A percentile compares a stretch with the other conserved stretches of the same genome.
Conservation (phyloP, 2,113 vertebrate species). For the Odontophorus gujanensis region DNA sequence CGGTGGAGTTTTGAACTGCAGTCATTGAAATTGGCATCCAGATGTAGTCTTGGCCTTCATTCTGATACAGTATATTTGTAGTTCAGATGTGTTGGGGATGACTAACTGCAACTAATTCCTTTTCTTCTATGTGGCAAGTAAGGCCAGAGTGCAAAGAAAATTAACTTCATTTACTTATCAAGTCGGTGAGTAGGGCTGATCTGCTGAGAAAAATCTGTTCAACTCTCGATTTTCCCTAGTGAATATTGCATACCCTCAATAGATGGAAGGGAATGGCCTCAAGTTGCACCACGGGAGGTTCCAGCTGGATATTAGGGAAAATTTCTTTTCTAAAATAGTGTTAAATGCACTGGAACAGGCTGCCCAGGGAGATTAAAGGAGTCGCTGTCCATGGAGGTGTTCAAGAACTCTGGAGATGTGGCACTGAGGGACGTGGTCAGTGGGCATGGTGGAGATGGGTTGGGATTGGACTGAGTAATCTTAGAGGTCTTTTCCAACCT, state of each 20-base stretch:
- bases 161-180: background rate
- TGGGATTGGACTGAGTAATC: too few relatives aligned
- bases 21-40: background rate
- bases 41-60: background rate
- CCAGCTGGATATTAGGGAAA: too few relatives aligned
- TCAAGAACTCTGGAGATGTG: too few relatives aligned
- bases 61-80: accelerated
- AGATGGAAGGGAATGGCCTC: background rate
- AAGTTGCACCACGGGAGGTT: too few relatives aligned
- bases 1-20: background rate
- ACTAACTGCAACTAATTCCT: background rate
- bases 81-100: background rate
- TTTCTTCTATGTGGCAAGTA: background rate
- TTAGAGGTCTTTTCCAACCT: too few relatives aligned
- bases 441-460: too few relatives aligned
- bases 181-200: background rate
- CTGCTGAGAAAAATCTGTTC: background rate
- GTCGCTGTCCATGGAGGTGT: too few relatives aligned
- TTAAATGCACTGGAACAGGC: too few relatives aligned
- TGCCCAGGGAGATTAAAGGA: too few relatives aligned
- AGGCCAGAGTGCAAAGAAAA: background rate
- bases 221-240: background rate
- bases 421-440: too few relatives aligned
- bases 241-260: background rate
- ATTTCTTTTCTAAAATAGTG: too few relatives aligned